phyloP scores from a whole-genome alignment of 2,797 vertebrate species.

The Premnoplex brunnescens region DNA sequence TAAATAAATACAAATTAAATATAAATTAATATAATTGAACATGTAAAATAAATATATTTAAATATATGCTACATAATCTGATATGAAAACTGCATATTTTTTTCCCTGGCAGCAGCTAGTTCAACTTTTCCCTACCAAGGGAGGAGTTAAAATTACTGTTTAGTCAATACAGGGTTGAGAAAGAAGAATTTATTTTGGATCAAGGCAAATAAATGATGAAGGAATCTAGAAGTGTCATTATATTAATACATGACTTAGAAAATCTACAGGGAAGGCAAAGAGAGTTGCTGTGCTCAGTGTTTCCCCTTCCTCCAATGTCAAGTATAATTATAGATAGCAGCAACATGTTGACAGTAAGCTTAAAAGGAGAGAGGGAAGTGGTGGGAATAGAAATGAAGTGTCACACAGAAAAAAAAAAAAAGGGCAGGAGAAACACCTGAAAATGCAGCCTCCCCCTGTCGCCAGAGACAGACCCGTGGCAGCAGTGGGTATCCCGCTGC shows the following conservation, averaged over 20 bases:
- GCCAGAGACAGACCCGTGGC: rapidly evolving
- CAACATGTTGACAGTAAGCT: background rate
- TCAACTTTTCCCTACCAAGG: background rate
- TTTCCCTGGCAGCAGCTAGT: background rate
- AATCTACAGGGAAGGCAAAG: background rate
- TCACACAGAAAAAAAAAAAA: background rate
- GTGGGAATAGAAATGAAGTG: background rate
- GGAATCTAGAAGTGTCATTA: background rate
- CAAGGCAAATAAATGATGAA: background rate
- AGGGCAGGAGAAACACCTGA: background rate
- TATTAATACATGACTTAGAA: background rate
- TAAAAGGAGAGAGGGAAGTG: constrained; percentile 2
- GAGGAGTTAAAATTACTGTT: background rate
- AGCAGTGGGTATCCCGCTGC: background rate
- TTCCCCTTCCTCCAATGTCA: background rate
- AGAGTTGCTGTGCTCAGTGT: background rate
- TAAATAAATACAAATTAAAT: background rate
- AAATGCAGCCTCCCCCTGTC: background rate
- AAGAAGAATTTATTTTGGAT: background rate
- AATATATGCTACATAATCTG: background rate
- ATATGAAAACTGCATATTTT: background rate
- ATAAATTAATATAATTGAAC: background rate
- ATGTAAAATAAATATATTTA: background rate
- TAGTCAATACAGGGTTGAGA: background rate
- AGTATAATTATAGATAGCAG: background rate